These are phyloP conservation scores for Hemicordylus capensis DNA, from an alignment of 2,113 vertebrate genomes.

Conservation along the genomic window DNA sequence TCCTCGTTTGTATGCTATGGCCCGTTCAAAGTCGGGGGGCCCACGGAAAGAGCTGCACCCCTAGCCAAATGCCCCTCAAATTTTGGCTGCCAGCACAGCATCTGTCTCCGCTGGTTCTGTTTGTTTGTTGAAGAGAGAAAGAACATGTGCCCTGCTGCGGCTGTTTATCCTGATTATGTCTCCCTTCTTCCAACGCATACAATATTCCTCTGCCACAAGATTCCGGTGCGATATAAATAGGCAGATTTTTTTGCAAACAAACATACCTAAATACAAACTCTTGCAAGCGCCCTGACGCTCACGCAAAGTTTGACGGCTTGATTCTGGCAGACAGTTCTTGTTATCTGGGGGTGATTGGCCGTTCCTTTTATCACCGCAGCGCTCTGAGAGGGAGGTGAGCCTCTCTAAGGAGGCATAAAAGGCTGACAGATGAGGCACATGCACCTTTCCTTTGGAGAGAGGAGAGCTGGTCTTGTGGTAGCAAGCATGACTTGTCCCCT, in stretches of 20 bases:
- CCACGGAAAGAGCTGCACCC: not conserved
- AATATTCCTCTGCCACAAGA: constrained; percentile 23
- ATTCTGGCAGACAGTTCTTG: not conserved
- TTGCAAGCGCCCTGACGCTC: not conserved
- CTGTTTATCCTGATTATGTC: constrained; percentile 31
- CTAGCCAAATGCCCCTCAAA: not conserved
- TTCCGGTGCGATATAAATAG: constrained; percentile 25
- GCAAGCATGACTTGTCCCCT: no score
- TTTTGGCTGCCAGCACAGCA: no score
- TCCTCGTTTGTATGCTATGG: no score
- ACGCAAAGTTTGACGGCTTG: not conserved
- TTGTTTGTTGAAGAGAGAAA: not conserved
- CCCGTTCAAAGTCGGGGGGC: not conserved
- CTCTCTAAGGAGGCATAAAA: not conserved
- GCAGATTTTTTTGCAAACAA: constrained; percentile 8
- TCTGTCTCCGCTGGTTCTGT: no score
- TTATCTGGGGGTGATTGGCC: constrained; percentile 5
- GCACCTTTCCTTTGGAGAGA: no score
- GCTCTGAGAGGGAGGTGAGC: not conserved
- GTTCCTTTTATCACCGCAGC: not conserved
- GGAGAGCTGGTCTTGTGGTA: no score
- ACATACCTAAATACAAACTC: not conserved
- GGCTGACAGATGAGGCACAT: not conserved
- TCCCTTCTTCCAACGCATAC: not conserved
- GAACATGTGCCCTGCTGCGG: not conserved